Conservation (phyloP, 2,888 invertebrate species). For the Agonopterix subpropinquella region DNA sequence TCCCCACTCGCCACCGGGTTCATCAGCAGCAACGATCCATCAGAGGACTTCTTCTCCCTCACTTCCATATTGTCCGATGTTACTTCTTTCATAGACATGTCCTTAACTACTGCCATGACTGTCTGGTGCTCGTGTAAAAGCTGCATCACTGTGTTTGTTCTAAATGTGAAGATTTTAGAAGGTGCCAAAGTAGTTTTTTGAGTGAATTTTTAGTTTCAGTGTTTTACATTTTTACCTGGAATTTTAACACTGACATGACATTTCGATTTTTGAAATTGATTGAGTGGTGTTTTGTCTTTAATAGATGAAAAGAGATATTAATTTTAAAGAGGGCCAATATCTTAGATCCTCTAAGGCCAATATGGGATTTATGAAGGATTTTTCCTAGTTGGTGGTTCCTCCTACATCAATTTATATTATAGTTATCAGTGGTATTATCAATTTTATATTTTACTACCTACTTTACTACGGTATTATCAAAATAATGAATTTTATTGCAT, state of each 20-base stretch:
- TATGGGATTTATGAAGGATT: too few relatives aligned
- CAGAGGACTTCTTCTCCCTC: constrained; percentile 47
- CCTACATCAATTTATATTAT: too few relatives aligned
- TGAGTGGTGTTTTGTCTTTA: too few relatives aligned
- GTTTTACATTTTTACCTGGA: constrained; percentile 44
- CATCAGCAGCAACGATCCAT: constrained; percentile 45
- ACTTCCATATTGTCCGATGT: constrained; percentile 38
- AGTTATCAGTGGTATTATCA: too few relatives aligned
- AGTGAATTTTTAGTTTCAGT: constrained; percentile 23
- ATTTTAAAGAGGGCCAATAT: too few relatives aligned
- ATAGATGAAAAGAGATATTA: too few relatives aligned
- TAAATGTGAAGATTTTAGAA: constrained; percentile 8
- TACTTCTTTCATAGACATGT: constrained; percentile 30
- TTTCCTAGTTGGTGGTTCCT: too few relatives aligned
- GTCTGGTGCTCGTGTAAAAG: constrained; percentile 48
- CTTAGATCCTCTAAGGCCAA: too few relatives aligned
- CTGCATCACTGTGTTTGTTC: constrained; percentile 39
- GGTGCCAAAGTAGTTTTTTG: constrained; percentile 7
- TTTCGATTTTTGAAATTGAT: constrained; percentile 44
- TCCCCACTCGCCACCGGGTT: constrained; percentile 68
- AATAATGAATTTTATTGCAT: too few relatives aligned
- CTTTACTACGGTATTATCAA: too few relatives aligned
- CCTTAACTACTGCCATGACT: constrained; percentile 27
- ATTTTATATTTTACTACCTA: too few relatives aligned
- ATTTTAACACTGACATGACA: constrained; percentile 44